These are phyloP conservation scores for Lepus europaeus DNA, from an alignment of 2,113 vertebrate genomes.

Conservation along the genomic window DNA sequence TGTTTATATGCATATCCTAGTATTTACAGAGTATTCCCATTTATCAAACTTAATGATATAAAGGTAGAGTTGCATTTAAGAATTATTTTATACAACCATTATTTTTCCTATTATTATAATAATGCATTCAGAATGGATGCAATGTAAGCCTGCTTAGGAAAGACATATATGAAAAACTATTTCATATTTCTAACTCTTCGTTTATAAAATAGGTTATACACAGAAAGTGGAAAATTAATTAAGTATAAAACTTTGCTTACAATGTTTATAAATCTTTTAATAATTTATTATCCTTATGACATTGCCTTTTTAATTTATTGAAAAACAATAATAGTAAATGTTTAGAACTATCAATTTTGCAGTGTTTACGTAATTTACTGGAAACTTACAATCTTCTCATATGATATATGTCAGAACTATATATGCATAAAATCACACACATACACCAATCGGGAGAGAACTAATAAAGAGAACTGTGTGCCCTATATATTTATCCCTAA, in stretches of 20 bases:
- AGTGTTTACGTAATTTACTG: not conserved
- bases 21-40: not conserved
- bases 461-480: not conserved
- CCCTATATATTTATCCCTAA: not conserved
- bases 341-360: not conserved
- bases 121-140: not conserved
- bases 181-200: constrained; percentile 61
- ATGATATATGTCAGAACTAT: not conserved
- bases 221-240: not conserved
- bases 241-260: not conserved
- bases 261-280: constrained; percentile 14
- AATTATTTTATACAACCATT: not conserved
- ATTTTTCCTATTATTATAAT: not conserved
- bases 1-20: not conserved
- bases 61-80: not conserved
- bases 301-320: not conserved
- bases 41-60: not conserved
- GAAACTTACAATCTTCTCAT: not conserved
- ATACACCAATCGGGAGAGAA: not conserved
- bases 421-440: not conserved
- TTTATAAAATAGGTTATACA: not conserved
- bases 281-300: not conserved
- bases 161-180: constrained; percentile 22
- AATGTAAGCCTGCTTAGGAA: not conserved
- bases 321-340: constrained; percentile 20